These are phyloP conservation scores for Epistrophe grossulariae DNA, from an alignment of 2,888 invertebrate genomes.

Conservation along the genomic window DNA sequence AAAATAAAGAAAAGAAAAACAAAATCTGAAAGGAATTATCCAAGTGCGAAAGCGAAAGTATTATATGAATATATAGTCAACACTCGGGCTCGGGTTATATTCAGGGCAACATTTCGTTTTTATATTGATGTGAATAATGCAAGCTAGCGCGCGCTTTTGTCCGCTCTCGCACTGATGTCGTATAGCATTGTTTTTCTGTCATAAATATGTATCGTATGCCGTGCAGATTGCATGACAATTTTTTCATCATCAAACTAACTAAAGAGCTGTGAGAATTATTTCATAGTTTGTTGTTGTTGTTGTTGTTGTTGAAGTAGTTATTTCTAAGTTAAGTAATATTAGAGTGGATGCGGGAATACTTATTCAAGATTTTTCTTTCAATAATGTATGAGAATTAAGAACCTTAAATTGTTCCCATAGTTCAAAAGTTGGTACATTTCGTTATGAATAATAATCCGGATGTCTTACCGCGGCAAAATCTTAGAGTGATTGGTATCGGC, in stretches of 20 bases:
- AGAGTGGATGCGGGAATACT: background rate
- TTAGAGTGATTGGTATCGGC: too few relatives aligned
- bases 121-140: slow-evolving; percentile 4
- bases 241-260: slow-evolving; percentile 18
- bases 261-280: slow-evolving; percentile 13
- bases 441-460: too few relatives aligned
- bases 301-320: background rate
- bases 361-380: background rate
- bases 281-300: background rate
- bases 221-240: slow-evolving; percentile 18
- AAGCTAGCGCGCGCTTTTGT: background rate
- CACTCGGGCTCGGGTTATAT: slow-evolving; percentile 4
- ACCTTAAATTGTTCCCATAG: too few relatives aligned
- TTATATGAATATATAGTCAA: background rate
- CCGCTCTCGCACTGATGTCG: background rate
- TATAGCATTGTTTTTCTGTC: slow-evolving; percentile 12
- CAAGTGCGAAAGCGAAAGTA: slow-evolving; percentile 55
- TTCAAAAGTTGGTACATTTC: too few relatives aligned
- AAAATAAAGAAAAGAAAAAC: background rate
- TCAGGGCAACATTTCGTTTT: slow-evolving; percentile 22
- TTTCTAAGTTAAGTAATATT: slow-evolving; percentile 7
- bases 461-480: too few relatives aligned
- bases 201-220: background rate
- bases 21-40: slow-evolving; percentile 46
- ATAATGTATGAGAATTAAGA: background rate